These are phyloP conservation scores for Plectrocnemia conspersa DNA, from an alignment of 1,140 invertebrate genomes.

Conservation along the genomic window DNA sequence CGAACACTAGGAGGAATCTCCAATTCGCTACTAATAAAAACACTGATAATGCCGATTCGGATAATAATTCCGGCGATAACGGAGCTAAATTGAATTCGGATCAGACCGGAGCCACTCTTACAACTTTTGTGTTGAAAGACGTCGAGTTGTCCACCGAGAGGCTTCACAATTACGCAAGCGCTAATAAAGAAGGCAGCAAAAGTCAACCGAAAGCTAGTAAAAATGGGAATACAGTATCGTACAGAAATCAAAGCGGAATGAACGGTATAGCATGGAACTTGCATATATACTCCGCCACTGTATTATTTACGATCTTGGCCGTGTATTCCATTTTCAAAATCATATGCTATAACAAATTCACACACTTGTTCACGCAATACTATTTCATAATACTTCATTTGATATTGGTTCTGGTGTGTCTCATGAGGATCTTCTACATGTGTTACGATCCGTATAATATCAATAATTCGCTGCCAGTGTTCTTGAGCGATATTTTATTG, in stretches of 20 bases:
- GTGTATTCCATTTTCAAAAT: conserved; percentile 79
- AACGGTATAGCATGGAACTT: conserved; percentile 72
- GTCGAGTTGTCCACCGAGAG: conserved; percentile 50
- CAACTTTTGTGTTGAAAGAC: conserved; percentile 47
- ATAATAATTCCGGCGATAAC: conserved; percentile 40
- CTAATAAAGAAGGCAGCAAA: conserved; percentile 49
- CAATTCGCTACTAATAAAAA: conserved; percentile 48
- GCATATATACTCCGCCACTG: conserved; percentile 79
- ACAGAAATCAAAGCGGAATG: conserved; percentile 34
- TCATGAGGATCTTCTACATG: conserved; percentile 76
- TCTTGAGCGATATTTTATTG: conserved; percentile 74
- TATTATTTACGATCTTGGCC: conserved; percentile 74
- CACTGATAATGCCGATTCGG: conserved; percentile 42
- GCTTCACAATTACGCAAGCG: conserved; percentile 50
- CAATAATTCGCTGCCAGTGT: conserved; percentile 68
- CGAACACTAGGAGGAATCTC: conserved; percentile 49
- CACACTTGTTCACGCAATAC: conserved; percentile 71
- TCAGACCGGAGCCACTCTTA: conserved; percentile 43
- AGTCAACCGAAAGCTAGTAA: conserved; percentile 43
- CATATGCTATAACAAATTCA: conserved; percentile 72
- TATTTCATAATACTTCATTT: conserved; percentile 82
- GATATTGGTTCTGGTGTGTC: conserved; percentile 73
- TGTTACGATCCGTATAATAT: conserved; percentile 88
- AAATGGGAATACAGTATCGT: conserved; percentile 39
- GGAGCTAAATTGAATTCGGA: conserved; percentile 22